A percentile compares a stretch with the other conserved stretches of the same genome.
These are phyloP conservation scores for Parascotia fuliginaria DNA, from an alignment of 2,888 invertebrate genomes.

Conservation along the genomic window DNA sequence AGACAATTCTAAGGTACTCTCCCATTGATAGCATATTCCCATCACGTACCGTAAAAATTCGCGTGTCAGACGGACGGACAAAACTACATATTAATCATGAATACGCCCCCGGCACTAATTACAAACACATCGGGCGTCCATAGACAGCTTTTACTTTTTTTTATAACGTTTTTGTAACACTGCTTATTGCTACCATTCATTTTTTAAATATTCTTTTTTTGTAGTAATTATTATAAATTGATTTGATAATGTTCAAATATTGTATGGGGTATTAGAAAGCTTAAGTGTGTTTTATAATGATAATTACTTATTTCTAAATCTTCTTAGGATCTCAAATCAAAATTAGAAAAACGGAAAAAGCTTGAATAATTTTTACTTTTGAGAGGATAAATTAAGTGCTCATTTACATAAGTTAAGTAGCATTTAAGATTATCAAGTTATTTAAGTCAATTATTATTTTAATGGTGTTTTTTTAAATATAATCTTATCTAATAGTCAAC, in stretches of 20 bases:
- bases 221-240: constrained; percentile 9
- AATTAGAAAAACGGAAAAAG: too few species aligned
- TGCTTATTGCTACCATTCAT: constrained; percentile 28
- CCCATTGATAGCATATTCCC: constrained; percentile 24
- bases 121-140: constrained; percentile 9
- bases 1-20: constrained; percentile 1
- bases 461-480: too few species aligned
- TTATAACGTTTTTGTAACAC: constrained; percentile 19
- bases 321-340: too few species aligned
- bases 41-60: constrained; percentile 39
- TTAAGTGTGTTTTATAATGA: too few species aligned
- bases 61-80: constrained; percentile 33
- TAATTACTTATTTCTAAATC: too few species aligned
- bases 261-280: too few species aligned
- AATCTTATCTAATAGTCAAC: too few species aligned
- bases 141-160: constrained; percentile 14
- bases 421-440: too few species aligned
- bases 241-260: background rate
- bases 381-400: too few species aligned
- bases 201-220: constrained; percentile 18
- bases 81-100: constrained; percentile 19
- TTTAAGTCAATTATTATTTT: too few species aligned
- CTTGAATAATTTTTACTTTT: too few species aligned
- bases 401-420: too few species aligned
- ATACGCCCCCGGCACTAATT: constrained; percentile 33